A percentile compares a stretch with the other conserved stretches of the same genome.
phyloP scores from a whole-genome alignment of 1,140 invertebrate species.

The Trichomalopsis sarcophagae region DNA sequence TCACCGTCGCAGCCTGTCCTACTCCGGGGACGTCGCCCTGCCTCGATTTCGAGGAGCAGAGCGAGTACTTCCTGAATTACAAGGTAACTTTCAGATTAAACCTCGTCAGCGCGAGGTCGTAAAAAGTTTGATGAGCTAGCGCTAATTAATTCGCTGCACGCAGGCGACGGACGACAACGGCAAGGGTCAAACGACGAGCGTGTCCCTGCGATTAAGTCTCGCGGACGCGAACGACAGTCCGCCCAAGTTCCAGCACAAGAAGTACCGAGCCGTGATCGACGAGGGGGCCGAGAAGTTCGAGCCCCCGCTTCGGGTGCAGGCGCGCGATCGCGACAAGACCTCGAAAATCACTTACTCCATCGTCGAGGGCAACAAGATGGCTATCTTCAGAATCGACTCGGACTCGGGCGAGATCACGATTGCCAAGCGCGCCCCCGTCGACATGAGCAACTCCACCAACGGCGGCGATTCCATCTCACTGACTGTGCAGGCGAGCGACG shows the following conservation, averaged over 20 bases:
- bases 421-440: constrained; percentile 77
- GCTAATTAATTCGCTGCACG: background rate
- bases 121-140: background rate
- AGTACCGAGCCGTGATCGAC: constrained; percentile 87
- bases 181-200: constrained; percentile 83
- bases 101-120: background rate
- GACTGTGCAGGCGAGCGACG: constrained; percentile 83
- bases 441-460: constrained; percentile 78
- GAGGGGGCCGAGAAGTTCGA: constrained; percentile 90
- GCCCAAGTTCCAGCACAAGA: constrained; percentile 83
- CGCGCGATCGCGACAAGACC: constrained; percentile 86
- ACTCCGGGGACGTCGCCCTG: constrained; percentile 80
- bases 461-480: constrained; percentile 75
- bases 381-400: constrained; percentile 82
- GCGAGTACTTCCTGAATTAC: constrained; percentile 89
- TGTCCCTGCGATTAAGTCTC: constrained; percentile 86
- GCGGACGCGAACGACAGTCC: constrained; percentile 92
- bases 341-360: constrained; percentile 87
- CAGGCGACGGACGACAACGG: constrained; percentile 91
- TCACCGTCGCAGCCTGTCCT: constrained; percentile 87
- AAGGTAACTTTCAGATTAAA: constrained; percentile 77
- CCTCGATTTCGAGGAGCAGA: constrained; percentile 90
- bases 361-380: constrained; percentile 78
- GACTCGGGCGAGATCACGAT: constrained; percentile 83
- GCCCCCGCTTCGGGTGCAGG: constrained; percentile 80